A percentile compares a stretch with the other conserved stretches of the same genome.
Evolutionary conservation across 2,113 vertebrate species (phyloP).

Genomic region (Vicugna pacos): DNA sequence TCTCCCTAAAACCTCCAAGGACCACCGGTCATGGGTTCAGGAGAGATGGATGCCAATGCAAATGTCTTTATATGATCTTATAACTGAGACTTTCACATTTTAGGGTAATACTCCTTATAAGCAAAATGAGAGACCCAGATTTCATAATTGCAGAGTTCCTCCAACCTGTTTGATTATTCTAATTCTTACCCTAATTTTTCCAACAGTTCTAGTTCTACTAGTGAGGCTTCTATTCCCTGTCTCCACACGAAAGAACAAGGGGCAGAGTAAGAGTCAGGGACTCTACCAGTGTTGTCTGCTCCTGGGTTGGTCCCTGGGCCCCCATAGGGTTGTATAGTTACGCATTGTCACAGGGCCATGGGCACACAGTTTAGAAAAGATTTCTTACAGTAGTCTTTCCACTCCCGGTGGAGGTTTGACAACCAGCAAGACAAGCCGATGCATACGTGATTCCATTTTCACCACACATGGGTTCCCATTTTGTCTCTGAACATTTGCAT

Average conservation of each 20-base stretch:
- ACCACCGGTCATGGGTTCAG: not conserved
- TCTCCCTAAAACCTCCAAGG: not conserved
- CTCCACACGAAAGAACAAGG: not conserved
- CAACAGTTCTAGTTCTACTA: not conserved
- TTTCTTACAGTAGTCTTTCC: constrained; percentile 90
- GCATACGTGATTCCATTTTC: constrained; percentile 93
- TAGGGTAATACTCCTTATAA: not conserved
- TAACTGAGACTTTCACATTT: not conserved
- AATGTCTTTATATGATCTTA: not conserved
- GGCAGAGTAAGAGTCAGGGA: not conserved
- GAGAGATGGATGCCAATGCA: not conserved
- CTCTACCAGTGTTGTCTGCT: not conserved
- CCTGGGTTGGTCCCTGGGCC: not conserved
- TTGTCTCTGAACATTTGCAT: constrained; percentile 89
- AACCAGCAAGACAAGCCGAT: constrained; percentile 95
- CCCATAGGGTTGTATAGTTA: rapidly evolving
- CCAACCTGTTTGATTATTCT: not conserved
- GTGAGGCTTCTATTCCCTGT: not conserved
- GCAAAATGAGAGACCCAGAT: not conserved
- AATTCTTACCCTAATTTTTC: not conserved
- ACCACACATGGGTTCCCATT: constrained; percentile 96
- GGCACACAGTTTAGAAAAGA: not conserved
- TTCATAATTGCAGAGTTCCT: not conserved
- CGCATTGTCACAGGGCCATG: not conserved
- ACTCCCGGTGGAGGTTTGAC: constrained; percentile 86